Percentiles rank a stretch among this genome's conserved stretches.
phyloP scores from a whole-genome alignment of 2,888 invertebrate genomes.

The Brenthis ino region DNA sequence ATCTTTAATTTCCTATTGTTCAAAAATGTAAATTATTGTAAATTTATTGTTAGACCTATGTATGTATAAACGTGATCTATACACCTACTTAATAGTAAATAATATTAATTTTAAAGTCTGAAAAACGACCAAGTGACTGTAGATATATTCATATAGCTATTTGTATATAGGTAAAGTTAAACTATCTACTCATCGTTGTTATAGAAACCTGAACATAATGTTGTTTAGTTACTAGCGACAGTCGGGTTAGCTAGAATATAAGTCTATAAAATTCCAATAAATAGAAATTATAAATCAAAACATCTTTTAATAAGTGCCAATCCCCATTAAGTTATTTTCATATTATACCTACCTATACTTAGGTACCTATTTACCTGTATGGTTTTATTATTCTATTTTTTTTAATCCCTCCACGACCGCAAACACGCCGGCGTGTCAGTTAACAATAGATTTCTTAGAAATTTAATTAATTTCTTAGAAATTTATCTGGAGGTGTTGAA shows the following conservation, averaged over 20 bases:
- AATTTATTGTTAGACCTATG: conserved; percentile 45
- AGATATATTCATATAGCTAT: conserved; percentile 63
- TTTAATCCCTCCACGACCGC: no score
- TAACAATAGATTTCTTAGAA: no score
- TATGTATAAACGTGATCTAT: conserved; percentile 35
- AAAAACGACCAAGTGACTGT: conserved; percentile 78
- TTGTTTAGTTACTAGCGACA: conserved; percentile 72
- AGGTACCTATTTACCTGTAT: no score
- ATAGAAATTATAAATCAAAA: conserved; percentile 58
- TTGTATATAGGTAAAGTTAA: conserved; percentile 65
- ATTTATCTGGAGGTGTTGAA: no score
- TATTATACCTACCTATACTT: no score
- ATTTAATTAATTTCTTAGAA: no score
- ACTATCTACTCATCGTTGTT: conserved; percentile 69
- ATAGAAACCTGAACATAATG: conserved; percentile 61
- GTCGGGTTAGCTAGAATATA: conserved; percentile 59
- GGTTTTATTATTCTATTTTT: no score
- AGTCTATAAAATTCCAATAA: conserved; percentile 70
- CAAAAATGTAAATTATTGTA: conserved; percentile 48
- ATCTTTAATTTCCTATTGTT: conserved; percentile 17
- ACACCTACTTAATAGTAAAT: conserved; percentile 37
- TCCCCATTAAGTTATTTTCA: not conserved
- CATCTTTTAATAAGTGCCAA: conserved; percentile 21
- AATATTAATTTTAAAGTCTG: conserved; percentile 72
- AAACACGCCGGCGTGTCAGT: no score